Evolutionary conservation across 2,797 vertebrate genomes (phyloP).

Genomic region (Scolopax rusticola): DNA sequence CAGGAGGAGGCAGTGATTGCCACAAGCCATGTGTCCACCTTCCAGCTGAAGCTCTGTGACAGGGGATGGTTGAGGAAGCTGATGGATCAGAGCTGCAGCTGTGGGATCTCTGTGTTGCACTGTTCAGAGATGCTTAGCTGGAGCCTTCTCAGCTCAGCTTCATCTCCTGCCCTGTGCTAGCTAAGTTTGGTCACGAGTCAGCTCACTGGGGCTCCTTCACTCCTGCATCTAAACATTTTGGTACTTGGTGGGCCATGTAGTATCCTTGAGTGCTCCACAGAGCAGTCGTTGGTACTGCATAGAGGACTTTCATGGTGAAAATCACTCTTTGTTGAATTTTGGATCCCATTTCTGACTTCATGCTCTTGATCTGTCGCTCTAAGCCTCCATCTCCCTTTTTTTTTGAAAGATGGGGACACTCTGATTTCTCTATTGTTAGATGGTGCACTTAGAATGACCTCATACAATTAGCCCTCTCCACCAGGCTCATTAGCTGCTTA

Average conservation of each 20-base stretch:
- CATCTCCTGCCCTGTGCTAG: not conserved
- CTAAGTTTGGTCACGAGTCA: not conserved
- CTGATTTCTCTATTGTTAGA: not conserved
- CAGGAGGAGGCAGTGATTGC: not conserved
- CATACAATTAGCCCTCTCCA: not conserved
- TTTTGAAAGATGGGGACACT: not conserved
- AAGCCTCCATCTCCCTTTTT: not conserved
- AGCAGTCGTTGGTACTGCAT: not conserved
- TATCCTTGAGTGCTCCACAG: not conserved
- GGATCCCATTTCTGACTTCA: not conserved
- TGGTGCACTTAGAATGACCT: not conserved
- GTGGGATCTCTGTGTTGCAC: not conserved
- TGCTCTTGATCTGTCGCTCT: not conserved
- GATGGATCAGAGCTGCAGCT: not conserved
- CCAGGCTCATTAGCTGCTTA: not conserved
- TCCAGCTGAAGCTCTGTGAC: not conserved
- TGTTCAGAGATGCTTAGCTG: not conserved
- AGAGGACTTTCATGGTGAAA: not conserved
- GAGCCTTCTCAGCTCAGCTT: not conserved
- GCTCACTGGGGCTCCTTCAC: not conserved
- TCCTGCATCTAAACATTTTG: not conserved
- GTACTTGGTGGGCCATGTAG: not conserved
- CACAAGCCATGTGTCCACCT: rapidly evolving
- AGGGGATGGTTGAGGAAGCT: not conserved
- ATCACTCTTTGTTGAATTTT: not conserved